A percentile compares a stretch with the other conserved stretches of the same genome.
These are phyloP conservation scores for Gorilla gorilla DNA, from an alignment of 2,113 vertebrate genomes.

Conservation along the genomic window DNA sequence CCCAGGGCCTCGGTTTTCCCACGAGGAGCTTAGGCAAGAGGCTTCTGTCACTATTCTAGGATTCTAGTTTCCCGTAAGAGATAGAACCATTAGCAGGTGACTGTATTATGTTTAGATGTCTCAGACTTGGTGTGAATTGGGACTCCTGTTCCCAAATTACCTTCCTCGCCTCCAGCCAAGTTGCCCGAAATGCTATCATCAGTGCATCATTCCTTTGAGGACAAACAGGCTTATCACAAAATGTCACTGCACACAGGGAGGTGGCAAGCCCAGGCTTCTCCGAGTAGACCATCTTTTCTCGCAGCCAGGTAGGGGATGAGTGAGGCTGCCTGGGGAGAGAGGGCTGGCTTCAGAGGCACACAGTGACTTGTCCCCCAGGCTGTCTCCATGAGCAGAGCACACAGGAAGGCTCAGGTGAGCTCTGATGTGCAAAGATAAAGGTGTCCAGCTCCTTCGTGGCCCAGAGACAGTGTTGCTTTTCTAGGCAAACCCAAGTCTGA, in stretches of 20 bases:
- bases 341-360: accelerated
- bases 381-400: background rate
- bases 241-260: accelerated
- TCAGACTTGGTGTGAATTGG: background rate
- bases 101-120: background rate
- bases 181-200: background rate
- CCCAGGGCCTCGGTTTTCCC: background rate
- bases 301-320: background rate
- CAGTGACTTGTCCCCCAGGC: accelerated
- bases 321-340: too few species aligned
- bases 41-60: background rate
- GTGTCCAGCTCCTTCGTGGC: background rate
- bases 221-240: background rate
- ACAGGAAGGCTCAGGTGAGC: background rate
- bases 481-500: accelerated
- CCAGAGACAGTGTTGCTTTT: background rate
- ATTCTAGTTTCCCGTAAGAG: background rate
- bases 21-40: background rate
- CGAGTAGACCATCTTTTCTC: accelerated
- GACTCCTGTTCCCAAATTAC: background rate
- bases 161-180: background rate
- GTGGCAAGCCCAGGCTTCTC: background rate
- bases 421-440: background rate
- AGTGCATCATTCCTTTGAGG: background rate
- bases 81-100: background rate